Percentiles rank a stretch among this genome's conserved stretches.
phyloP scores from a whole-genome alignment of 2,113 vertebrate genomes.

The Triplophysa siluroides region DNA sequence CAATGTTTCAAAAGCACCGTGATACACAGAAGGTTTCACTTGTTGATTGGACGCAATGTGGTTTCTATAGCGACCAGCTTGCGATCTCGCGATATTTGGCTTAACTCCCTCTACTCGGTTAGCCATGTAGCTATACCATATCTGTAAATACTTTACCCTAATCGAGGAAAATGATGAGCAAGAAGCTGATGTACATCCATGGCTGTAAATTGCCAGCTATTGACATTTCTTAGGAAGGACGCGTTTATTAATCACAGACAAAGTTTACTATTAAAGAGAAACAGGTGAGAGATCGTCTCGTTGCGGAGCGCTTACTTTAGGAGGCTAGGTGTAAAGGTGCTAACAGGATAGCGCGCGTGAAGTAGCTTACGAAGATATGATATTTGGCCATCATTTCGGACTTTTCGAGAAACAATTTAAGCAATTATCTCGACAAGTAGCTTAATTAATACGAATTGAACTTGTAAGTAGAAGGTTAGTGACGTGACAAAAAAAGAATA shows the following conservation, averaged over 20 bases:
- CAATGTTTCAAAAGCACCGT: not conserved
- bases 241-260: not conserved
- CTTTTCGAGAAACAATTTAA: not conserved
- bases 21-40: not conserved
- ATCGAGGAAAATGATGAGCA: not conserved
- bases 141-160: no score
- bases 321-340: not conserved
- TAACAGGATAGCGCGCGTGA: not conserved
- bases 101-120: not conserved
- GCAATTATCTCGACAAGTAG: not conserved
- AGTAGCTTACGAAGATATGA: not conserved
- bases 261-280: not conserved
- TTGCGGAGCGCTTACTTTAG: not conserved
- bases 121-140: not conserved
- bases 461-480: not conserved
- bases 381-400: not conserved
- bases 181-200: not conserved
- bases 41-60: not conserved
- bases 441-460: not conserved
- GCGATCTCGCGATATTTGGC: conserved; percentile 17
- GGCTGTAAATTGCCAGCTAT: not conserved
- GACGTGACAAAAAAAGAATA: no score
- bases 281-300: conserved; percentile 1
- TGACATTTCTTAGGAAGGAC: not conserved
- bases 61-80: conserved; percentile 26